Conservation (phyloP, 2,888 invertebrate genomes). For the Rhagophthalmus giganteus region DNA sequence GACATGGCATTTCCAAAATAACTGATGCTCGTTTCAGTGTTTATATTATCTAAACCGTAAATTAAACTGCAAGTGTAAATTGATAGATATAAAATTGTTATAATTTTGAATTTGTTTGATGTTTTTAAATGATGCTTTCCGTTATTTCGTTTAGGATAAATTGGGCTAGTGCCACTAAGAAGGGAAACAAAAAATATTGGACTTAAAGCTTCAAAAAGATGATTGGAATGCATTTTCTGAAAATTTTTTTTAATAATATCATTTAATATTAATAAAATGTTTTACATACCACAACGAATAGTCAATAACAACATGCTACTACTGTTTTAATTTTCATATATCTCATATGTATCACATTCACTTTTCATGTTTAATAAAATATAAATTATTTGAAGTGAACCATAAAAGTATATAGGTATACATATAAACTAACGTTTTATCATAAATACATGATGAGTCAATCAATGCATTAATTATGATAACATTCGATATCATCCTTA, state of each 20-base stretch:
- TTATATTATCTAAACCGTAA: constrained; percentile 10
- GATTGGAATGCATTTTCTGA: constrained; percentile 12
- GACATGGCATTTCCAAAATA: constrained; percentile 25
- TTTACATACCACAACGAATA: not conserved
- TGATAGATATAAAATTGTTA: constrained; percentile 12
- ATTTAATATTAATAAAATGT: not conserved
- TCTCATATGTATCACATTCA: no score
- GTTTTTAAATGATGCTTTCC: constrained; percentile 18
- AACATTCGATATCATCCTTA: no score
- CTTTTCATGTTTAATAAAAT: no score
- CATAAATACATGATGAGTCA: not conserved
- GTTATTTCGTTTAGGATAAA: constrained; percentile 13
- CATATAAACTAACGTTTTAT: not conserved
- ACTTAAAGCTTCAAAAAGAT: constrained; percentile 19
- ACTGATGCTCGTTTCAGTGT: not conserved
- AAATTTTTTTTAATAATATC: not conserved
- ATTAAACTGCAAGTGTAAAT: constrained; percentile 19
- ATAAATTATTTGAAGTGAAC: no score
- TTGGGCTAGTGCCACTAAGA: constrained; percentile 19
- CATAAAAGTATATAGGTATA: no score
- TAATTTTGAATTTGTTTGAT: constrained; percentile 17
- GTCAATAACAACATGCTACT: not conserved
- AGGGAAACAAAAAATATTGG: constrained; percentile 20
- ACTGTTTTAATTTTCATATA: no score
- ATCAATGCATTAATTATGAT: constrained; percentile 4